phyloP scores from a whole-genome alignment of 2,888 invertebrate genomes.

The Ecliptopera silaceata region DNA sequence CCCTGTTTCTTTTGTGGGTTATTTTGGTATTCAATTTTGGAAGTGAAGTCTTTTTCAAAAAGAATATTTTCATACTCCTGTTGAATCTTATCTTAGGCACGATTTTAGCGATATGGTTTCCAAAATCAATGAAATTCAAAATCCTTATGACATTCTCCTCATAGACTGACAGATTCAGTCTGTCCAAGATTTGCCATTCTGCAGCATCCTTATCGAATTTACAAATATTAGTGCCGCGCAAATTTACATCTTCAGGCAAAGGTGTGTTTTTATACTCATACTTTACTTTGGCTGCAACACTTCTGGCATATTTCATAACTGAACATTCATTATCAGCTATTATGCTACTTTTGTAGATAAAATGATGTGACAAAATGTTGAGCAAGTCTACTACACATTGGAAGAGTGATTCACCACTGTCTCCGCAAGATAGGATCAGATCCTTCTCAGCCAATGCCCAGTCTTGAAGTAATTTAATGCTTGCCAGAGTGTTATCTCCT shows the following conservation, averaged over 20 bases:
- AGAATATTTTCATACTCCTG: constrained; percentile 74
- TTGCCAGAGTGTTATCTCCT: constrained; percentile 84
- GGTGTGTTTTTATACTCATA: constrained; percentile 86
- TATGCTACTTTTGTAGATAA: constrained; percentile 60
- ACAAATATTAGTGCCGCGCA: constrained; percentile 87
- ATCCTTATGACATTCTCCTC: constrained; percentile 90
- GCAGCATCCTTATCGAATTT: constrained; percentile 86
- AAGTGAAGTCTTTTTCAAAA: constrained; percentile 61
- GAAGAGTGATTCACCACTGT: constrained; percentile 90
- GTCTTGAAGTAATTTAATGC: constrained; percentile 91
- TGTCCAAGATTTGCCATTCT: constrained; percentile 86
- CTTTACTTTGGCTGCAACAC: constrained; percentile 75
- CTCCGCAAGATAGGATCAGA: constrained; percentile 89
- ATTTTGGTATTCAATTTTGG: constrained; percentile 67
- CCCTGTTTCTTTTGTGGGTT: constrained; percentile 67
- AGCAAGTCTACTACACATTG: constrained; percentile 90
- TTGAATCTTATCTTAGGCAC: constrained; percentile 87
- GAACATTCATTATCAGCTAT: constrained; percentile 49
- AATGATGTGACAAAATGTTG: constrained; percentile 90
- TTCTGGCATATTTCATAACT: constrained; percentile 61
- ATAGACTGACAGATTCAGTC: constrained; percentile 78
- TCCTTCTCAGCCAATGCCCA: constrained; percentile 92
- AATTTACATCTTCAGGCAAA: constrained; percentile 88
- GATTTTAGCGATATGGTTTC: constrained; percentile 86
- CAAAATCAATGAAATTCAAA: constrained; percentile 91